Evolutionary conservation across 2,113 vertebrate species (phyloP).

Genomic region (Notarius quadriscutis): DNA sequence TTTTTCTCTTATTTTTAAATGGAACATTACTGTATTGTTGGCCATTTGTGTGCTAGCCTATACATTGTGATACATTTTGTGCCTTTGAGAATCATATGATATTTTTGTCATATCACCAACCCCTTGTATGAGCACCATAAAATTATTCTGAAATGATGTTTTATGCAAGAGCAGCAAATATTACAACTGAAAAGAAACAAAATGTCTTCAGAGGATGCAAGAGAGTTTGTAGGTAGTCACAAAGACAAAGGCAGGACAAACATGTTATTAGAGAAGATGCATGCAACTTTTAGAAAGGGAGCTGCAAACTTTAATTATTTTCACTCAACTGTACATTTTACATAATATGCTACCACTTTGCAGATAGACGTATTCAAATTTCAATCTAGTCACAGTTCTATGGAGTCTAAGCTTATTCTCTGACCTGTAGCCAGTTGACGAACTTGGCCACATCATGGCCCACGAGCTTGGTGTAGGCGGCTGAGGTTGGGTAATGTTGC

Average conservation of each 20-base stretch:
- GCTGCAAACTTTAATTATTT: not conserved
- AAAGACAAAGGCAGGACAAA: not conserved
- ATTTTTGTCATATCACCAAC: not conserved
- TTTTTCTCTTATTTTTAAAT: no score
- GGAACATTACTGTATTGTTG: not conserved
- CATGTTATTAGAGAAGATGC: not conserved
- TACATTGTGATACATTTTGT: not conserved
- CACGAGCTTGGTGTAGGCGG: conserved; percentile 87
- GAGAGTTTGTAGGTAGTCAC: not conserved
- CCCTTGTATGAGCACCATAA: not conserved
- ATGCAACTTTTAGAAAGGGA: not conserved
- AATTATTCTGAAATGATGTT: not conserved
- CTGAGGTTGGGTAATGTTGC: conserved; percentile 91
- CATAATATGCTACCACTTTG: not conserved
- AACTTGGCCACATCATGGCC: conserved; percentile 90
- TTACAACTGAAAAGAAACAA: not conserved
- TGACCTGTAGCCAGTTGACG: conserved; percentile 91
- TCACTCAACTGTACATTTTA: not conserved
- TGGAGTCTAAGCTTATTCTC: not conserved
- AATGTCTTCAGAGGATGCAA: not conserved
- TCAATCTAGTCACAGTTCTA: not conserved
- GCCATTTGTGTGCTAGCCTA: not conserved
- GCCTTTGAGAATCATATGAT: no score
- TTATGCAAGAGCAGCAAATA: not conserved
- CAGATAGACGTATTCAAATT: not conserved